Evolutionary conservation across 2,888 invertebrate genomes (phyloP).

Genomic region (Hydropsyche betteni): DNA sequence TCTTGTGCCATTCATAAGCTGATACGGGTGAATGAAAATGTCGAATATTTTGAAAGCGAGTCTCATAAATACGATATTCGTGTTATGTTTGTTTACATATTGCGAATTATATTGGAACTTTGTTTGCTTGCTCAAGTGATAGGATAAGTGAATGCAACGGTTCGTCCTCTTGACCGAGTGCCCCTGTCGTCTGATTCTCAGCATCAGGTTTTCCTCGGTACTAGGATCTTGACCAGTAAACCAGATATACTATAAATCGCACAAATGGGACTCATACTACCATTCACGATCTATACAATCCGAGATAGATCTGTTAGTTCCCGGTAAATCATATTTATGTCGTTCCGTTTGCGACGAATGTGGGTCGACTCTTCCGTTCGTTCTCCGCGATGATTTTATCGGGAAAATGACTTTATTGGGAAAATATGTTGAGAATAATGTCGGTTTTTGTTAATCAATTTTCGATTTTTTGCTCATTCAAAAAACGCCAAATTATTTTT

Average conservation of each 20-base stretch:
- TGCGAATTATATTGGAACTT: no score
- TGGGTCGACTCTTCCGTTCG: neutral
- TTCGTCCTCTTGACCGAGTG: constrained; percentile 43
- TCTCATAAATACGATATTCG: no score
- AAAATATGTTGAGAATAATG: no score
- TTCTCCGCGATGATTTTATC: no score
- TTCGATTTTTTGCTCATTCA: no score
- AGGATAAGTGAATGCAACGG: constrained; percentile 23
- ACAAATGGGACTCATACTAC: neutral
- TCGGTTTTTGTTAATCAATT: no score
- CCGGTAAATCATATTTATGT: constrained; percentile 11
- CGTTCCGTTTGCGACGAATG: neutral
- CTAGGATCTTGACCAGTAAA: constrained; percentile 34
- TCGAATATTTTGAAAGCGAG: no score
- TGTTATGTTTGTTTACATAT: no score
- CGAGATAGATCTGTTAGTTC: constrained; percentile 13
- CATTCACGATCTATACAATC: neutral
- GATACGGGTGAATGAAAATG: no score
- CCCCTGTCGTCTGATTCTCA: constrained; percentile 29
- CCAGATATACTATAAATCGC: constrained; percentile 1
- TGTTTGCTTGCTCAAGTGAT: neutral
- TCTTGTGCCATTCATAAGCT: no score
- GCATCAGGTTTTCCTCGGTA: constrained; percentile 30
- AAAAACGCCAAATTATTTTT: no score
- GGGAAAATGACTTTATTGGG: no score